A percentile compares a stretch with the other conserved stretches of the same genome.
Conservation (phyloP, 37 sponge, comb jelly and placozoan species). For the Halichondria panicea region DNA sequence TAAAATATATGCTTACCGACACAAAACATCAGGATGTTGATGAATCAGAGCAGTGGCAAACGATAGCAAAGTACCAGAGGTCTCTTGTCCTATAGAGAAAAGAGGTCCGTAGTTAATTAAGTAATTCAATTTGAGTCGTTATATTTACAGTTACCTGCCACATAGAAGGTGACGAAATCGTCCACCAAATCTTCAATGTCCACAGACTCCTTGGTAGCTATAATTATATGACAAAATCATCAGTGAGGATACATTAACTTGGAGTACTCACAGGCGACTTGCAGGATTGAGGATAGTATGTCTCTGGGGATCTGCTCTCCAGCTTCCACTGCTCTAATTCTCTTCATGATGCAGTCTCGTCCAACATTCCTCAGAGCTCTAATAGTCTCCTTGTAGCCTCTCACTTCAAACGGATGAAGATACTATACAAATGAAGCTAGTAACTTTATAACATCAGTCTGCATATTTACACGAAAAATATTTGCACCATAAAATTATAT, state of each 20-base stretch:
- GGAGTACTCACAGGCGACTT: neutral
- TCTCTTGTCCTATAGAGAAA: slow-evolving; percentile 6
- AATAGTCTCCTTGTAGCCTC: neutral
- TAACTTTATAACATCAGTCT: too few relatives aligned
- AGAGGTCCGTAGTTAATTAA: neutral
- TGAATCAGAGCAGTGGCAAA: neutral
- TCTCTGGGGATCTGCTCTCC: slow-evolving; percentile 7
- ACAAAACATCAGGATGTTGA: slow-evolving; percentile 1
- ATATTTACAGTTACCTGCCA: neutral
- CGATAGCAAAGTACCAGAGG: neutral
- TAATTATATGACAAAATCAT: too few relatives aligned
- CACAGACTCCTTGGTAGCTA: too few relatives aligned
- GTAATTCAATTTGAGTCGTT: neutral
- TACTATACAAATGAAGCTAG: too few relatives aligned
- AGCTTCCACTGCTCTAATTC: neutral
- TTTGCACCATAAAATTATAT: too few relatives aligned
- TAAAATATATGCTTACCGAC: too few relatives aligned
- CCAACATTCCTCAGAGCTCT: slow-evolving; percentile 4
- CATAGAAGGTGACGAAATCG: slow-evolving; percentile 5
- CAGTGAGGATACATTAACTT: neutral
- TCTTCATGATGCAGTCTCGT: slow-evolving; percentile 1
- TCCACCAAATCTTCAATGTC: slow-evolving; percentile 7
- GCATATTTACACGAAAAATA: too few relatives aligned
- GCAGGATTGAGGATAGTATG: neutral
- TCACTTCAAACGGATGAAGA: slow-evolving; percentile 9